Conservation (phyloP, 2,113 vertebrate species). For the Lota lota region DNA sequence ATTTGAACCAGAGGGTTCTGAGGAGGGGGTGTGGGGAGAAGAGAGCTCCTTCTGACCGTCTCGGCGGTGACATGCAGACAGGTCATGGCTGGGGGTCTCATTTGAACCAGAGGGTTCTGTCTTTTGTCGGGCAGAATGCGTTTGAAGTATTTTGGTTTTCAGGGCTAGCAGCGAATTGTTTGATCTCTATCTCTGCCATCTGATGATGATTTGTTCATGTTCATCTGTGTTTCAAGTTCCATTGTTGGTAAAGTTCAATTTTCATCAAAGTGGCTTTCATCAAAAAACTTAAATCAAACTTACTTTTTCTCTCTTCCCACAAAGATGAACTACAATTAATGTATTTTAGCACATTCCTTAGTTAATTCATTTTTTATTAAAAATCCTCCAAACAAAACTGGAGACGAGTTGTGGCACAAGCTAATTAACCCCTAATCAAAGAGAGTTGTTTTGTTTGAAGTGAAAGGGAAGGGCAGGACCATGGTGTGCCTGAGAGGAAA, state of each 20-base stretch:
- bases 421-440: slow-evolving; percentile 37
- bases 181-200: too few relatives aligned
- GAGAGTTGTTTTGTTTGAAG: slow-evolving; percentile 43
- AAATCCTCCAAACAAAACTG: slow-evolving; percentile 10
- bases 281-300: too few relatives aligned
- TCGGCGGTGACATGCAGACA: background rate
- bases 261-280: too few relatives aligned
- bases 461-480: slow-evolving; percentile 41
- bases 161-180: too few relatives aligned
- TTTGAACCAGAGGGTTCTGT: background rate
- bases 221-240: too few relatives aligned
- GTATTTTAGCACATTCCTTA: too few relatives aligned
- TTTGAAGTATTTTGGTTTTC: too few relatives aligned
- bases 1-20: slow-evolving; percentile 12
- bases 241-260: too few relatives aligned
- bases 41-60: too few relatives aligned
- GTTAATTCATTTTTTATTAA: background rate
- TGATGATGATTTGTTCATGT: too few relatives aligned
- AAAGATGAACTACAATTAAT: too few relatives aligned
- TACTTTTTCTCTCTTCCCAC: too few relatives aligned
- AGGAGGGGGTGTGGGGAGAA: slow-evolving; percentile 15
- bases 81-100: slow-evolving; percentile 20
- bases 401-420: slow-evolving; percentile 23
- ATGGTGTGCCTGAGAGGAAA: slow-evolving; percentile 28
- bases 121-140: background rate